Evolutionary conservation across 1,140 invertebrate species (phyloP), one percentile per base, ranked within the genome.

Genomic region (Macrostomum lignano): DNA sequence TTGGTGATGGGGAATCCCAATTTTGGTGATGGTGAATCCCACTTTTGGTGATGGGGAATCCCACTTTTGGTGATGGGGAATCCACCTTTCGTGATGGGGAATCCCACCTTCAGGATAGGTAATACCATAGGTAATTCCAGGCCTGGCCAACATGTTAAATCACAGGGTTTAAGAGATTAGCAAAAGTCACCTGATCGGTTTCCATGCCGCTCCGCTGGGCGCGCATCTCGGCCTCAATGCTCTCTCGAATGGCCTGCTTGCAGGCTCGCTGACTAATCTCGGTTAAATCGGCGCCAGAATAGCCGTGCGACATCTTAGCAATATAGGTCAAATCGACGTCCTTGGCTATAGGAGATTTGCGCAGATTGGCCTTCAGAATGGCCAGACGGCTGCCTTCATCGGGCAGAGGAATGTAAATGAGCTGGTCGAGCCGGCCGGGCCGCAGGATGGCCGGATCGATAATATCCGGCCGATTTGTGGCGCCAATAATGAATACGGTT

Each of bases 191-290:
- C n/a, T n/a, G n/a, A n/a, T n/a, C n/a, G 4, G 63, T 61, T 24
- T 64, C 61, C 36, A 46, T 42, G 35, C 48, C 48, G 44, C 51
- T 34, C 63, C 63, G 71, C 59, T n/a, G n/a, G n/a, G n/a, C n/a
- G n/a, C n/a, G n/a, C n/a, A 96, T 84, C 60, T 96, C 88, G 1
- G 70, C 67, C 61, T 98, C 88, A 52, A 98, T 98, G 36, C 74
- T 74, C 60, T 96, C 79, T 36, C 91, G 68, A 61, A 98, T 98
- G 38, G 88, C 91, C 40, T 96, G 64, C 62, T 98, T 98, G 60
- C 86, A 96, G 14, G 91, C 91, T 40, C 91, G 68, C 60, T 98
- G 91, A 60, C 91, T 98, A 47, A 98, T 88, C 66, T 98, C 91
- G 24, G 86, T 98, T 46, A 98, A 63, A 64, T 98, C 91, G 39